Base-by-base conservation (phyloP, 2,797 vertebrate genomes). In the Sebastes goodei region DNA sequence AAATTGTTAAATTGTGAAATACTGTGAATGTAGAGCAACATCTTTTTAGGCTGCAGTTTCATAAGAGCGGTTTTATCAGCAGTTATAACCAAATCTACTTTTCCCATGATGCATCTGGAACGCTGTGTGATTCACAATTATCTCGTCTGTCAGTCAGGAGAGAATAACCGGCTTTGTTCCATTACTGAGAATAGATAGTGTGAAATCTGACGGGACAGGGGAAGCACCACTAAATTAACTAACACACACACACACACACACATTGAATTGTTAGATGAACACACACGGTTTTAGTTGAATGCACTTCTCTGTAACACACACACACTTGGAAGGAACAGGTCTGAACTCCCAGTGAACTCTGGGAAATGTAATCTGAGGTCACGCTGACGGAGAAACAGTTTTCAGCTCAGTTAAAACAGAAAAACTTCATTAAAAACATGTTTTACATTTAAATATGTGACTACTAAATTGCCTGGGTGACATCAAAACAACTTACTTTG, bases 181-280 rank as follows among this genome's bases (percentile, higher is more conserved):
- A 9, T 29, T 10, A 15, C 49, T 5, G 71, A 63, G 78, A 83
- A 21, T 1, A 35, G 63, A 76, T 7, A 3, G 84, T 84, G 86
- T 92, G 84, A 82, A 89, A 92, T 90, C 29, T 76, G 72, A 75
- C 62, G 20, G 67, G 81, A 86, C 88, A 81, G 74, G 64, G 65
- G 11, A 62, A 60, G 35, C 61, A 62, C 60, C 35, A 27, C 25
- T 53, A 3, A 25, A 25, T 49, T 3, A 52, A 10, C 23, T n/a
- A 10, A 68, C 42, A 42, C 53, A 38, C 59, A 61, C 61, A 64
- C n/a, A n/a, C 71, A 76, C 67, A 67, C 23, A 59, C 46, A 56
- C 30, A 68, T 38, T 38, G 35, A 38, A 38, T 38, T 38, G 35
- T 38, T 38, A 38, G 12, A 38, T 12, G 5, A 38, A 38, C 38